These are phyloP conservation scores for Podarcis lilfordi DNA, from an alignment of 2,797 vertebrate species.

Conservation along the genomic window DNA sequence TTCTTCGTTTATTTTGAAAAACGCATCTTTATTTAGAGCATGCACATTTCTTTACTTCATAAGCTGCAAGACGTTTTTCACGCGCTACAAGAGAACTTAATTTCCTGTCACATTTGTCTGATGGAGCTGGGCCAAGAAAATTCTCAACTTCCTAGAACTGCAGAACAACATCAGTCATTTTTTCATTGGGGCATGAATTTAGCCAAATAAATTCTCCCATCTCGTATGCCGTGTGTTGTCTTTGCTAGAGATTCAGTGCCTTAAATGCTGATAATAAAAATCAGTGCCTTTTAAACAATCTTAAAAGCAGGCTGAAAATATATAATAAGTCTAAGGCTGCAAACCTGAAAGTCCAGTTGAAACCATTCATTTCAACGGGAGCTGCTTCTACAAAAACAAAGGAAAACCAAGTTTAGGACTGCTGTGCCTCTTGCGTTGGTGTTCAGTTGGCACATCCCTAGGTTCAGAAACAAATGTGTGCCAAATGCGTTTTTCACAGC, in stretches of 20 bases:
- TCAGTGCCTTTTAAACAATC: background rate
- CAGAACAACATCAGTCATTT: constrained; percentile 14
- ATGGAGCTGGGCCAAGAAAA: constrained; percentile 27
- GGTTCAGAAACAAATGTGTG: background rate
- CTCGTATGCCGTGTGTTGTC: background rate
- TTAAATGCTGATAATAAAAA: background rate
- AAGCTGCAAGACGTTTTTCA: constrained; percentile 29
- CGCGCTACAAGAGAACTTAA: constrained; percentile 30
- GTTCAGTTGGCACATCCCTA: constrained; percentile 15
- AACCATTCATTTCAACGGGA: background rate
- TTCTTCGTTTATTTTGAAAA: constrained; percentile 1
- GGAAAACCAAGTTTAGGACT: background rate
- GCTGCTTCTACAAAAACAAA: too few species aligned
- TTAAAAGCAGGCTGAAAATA: background rate
- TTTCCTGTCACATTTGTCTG: constrained; percentile 54
- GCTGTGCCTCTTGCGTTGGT: background rate
- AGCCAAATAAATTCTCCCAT: background rate
- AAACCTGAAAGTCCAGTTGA: background rate
- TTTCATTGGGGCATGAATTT: background rate
- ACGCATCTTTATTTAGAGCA: constrained; percentile 40
- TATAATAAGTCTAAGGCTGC: background rate
- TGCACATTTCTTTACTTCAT: constrained; percentile 39
- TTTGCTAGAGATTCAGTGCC: background rate
- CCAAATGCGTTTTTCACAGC: background rate
- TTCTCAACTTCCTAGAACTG: constrained; percentile 30